Evolutionary conservation across 2,888 invertebrate genomes (phyloP).

Genomic region (Dexiosoma caninum): DNA sequence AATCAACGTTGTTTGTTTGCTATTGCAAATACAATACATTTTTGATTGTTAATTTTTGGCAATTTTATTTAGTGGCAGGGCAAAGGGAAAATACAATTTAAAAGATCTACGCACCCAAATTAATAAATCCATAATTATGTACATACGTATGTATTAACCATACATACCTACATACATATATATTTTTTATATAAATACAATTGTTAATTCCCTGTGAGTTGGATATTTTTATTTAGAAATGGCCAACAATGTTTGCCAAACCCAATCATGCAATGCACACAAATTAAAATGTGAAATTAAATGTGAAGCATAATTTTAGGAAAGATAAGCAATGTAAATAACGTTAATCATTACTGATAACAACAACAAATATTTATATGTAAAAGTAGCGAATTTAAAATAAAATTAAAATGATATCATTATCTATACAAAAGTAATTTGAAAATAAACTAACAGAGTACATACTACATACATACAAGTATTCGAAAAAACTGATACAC

Average conservation of each 20-base stretch:
- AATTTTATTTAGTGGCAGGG: no score
- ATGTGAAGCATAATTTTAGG: conserved; percentile 14
- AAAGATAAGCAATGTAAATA: conserved; percentile 33
- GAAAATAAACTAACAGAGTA: conserved; percentile 62
- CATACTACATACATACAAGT: background rate
- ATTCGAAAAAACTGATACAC: conserved; percentile 62
- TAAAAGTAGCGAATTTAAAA: conserved; percentile 61
- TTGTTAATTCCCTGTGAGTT: background rate
- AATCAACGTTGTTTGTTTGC: no score
- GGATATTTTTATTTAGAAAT: background rate
- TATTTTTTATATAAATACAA: background rate
- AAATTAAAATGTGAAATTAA: background rate
- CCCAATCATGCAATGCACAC: background rate
- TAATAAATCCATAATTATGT: no score
- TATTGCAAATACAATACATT: no score
- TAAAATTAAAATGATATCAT: conserved; percentile 5
- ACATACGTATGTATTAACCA: no score
- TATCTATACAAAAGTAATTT: conserved; percentile 48
- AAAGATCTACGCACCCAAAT: no score
- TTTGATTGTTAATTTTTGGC: no score
- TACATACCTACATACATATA: no score
- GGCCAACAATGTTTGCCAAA: background rate
- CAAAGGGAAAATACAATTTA: no score
- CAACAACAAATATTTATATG: conserved; percentile 42
- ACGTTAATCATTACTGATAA: conserved; percentile 18